Percentiles rank a stretch among this genome's conserved stretches.
Conservation (phyloP, 2,113 vertebrate genomes). For the Leiothrix lutea region DNA sequence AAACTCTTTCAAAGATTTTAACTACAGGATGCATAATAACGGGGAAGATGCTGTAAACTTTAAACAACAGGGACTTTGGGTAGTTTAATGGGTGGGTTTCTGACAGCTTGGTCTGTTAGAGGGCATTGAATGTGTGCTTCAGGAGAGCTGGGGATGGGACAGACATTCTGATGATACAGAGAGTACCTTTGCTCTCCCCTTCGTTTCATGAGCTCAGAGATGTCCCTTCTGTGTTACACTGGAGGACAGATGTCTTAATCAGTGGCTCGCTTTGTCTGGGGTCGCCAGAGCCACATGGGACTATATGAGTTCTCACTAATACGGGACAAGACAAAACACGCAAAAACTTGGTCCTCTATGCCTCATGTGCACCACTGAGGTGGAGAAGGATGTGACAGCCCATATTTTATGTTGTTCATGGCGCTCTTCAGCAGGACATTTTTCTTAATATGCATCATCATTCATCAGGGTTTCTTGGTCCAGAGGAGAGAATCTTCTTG, state of each 20-base stretch:
- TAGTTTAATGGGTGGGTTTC: not conserved
- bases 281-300: fast-evolving
- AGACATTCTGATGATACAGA: not conserved
- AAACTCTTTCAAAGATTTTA: not conserved
- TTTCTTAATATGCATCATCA: not conserved
- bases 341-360: not conserved
- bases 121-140: fast-evolving
- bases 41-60: not conserved
- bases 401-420: not conserved
- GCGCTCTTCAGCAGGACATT: not conserved
- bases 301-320: not conserved
- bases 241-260: not conserved
- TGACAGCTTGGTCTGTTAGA: not conserved
- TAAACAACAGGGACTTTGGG: not conserved
- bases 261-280: not conserved
- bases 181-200: not conserved
- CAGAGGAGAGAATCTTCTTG: not conserved
- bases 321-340: not conserved
- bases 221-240: fast-evolving
- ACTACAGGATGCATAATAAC: not conserved
- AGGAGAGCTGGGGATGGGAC: not conserved
- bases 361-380: not conserved
- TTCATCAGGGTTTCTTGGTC: not conserved
- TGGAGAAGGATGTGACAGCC: not conserved
- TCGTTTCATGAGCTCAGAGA: not conserved